These are phyloP conservation scores for Sitophilus oryzae DNA, from an alignment of 1,140 invertebrate species.

Conservation along the genomic window DNA sequence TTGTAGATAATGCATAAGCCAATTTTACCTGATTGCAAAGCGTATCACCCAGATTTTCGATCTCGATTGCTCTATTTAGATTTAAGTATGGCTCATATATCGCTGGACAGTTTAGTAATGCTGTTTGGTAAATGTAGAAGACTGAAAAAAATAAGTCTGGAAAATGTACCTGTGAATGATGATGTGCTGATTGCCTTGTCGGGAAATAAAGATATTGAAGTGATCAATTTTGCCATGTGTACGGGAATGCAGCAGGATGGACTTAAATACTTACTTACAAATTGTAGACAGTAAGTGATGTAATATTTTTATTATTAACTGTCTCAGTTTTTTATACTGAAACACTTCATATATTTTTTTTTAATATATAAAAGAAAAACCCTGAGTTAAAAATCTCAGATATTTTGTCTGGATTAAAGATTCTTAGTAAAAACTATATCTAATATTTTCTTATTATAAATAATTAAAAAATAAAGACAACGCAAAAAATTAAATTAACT, in stretches of 20 bases:
- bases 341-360: too few relatives aligned
- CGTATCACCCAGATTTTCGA: constrained; percentile 38
- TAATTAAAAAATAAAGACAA: too few relatives aligned
- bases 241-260: constrained; percentile 57
- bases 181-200: constrained; percentile 59
- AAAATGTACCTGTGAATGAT: constrained; percentile 63
- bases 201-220: constrained; percentile 59
- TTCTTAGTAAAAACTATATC: too few relatives aligned
- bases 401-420: too few relatives aligned
- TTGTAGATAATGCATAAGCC: constrained; percentile 51
- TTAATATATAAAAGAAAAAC: too few relatives aligned
- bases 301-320: constrained; percentile 14
- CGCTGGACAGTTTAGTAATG: constrained; percentile 51
- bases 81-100: constrained; percentile 70
- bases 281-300: constrained; percentile 59
- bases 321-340: too few relatives aligned
- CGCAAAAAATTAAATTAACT: too few relatives aligned
- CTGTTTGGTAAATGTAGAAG: constrained; percentile 62
- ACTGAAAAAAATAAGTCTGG: constrained; percentile 76
- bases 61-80: constrained; percentile 73
- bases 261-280: constrained; percentile 54
- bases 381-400: too few relatives aligned
- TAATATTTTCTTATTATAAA: too few relatives aligned
- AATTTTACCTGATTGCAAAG: constrained; percentile 44
- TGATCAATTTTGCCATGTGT: constrained; percentile 70